Evolutionary conservation across 2,113 vertebrate genomes (phyloP), one percentile per base, ranked within the genome.

Genomic region (Calidris pugnax): DNA sequence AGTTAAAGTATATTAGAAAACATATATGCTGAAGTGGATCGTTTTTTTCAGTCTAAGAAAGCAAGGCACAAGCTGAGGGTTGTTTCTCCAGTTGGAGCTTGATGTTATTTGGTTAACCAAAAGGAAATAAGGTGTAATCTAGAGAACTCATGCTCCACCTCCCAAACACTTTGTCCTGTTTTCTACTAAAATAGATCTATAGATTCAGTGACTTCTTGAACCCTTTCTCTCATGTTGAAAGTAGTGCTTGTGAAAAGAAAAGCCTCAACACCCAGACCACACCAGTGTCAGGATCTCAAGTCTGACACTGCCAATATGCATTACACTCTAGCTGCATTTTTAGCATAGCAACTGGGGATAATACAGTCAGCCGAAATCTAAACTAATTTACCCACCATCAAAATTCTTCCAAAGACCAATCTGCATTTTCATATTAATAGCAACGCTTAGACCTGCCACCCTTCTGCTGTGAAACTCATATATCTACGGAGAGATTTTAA

Each of bases 371-470:
- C 87, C 90, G 87, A 96, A 97, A 97, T 94, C 87, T 95, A 91
- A 98, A 96, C 87, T 95, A 94, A 94, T 95, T 97, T 96, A 96
- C 56, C 37, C 94, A 93, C 51, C 8, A 10, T 89, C 93, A 97
- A 97, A 96, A 96, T 93, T 95, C 88, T 90, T 94, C 89, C 76
- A 51, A 94, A 92, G 80, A 78, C 68, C 81, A 92, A 69, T 86
- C 26, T 82, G 57, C 78, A 63, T 96, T 97, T 90, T 80, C 78
- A 50, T 86, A 88, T 77, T 92, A 95, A 91, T 59, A 87, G 59
- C 69, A 96, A 88, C 30, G 33, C 69, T 94, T 91, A 95, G 90
- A 95, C 72, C 13, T 64, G 6, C 75, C 39, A 9, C 72, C 72
- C 66, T 91, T 73, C 79, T 89, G 66, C 76, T 32, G 11, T 88